A percentile compares a stretch with the other conserved stretches of the same genome.
phyloP scores from a whole-genome alignment of 2,113 vertebrate species.

The Eudyptes chrysolophus region DNA sequence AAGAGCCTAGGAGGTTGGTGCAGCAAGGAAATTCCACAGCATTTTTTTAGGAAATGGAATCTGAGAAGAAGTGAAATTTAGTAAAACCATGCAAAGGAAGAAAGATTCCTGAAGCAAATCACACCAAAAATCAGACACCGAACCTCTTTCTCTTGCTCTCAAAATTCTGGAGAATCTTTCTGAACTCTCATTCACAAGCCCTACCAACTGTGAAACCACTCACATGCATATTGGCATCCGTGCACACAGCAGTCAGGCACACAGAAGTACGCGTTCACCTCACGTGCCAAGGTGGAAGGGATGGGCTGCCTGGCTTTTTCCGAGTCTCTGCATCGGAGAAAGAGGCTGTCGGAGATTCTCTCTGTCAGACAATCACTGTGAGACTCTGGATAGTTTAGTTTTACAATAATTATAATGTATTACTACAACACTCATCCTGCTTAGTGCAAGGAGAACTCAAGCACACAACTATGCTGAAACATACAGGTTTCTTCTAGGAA shows the following conservation, averaged over 20 bases:
- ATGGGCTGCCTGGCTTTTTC: neutral
- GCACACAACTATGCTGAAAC: neutral
- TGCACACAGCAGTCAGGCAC: neutral
- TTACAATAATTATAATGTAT: neutral
- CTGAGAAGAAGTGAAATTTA: conserved; percentile 29
- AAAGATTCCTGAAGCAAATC: neutral
- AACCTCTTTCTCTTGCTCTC: neutral
- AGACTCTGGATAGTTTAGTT: neutral
- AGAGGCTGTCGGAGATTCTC: neutral
- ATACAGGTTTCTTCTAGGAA: neutral
- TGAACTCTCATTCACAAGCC: neutral
- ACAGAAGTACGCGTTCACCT: neutral
- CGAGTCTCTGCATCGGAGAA: neutral
- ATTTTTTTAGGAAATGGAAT: conserved; percentile 32
- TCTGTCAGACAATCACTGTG: too few relatives aligned
- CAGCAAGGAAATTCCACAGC: conserved; percentile 52
- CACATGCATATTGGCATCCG: fast-evolving
- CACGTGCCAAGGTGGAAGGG: neutral
- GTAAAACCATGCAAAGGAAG: neutral
- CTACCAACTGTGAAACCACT: neutral
- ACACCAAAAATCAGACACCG: neutral
- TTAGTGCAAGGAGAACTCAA: neutral
- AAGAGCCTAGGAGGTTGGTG: neutral
- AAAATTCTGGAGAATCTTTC: neutral
- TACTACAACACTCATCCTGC: neutral